Conservation (phyloP, 2,113 vertebrate species). For the Corythoichthys intestinalis region DNA sequence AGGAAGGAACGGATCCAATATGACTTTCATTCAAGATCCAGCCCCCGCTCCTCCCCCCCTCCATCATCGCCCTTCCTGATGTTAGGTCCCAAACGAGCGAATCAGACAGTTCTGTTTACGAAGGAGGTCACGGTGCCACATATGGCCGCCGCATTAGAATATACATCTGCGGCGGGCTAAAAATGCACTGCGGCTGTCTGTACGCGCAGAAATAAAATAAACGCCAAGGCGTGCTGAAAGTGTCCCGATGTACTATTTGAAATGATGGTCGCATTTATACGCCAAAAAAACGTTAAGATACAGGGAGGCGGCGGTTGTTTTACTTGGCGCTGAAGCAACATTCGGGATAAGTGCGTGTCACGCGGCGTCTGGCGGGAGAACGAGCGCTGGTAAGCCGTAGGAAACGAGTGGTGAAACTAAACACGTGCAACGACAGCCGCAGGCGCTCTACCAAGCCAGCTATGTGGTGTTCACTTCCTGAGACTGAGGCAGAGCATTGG, state of each 20-base stretch:
- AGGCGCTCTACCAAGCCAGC: slow-evolving; percentile 51
- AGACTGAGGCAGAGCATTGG: slow-evolving; percentile 39
- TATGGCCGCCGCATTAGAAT: slow-evolving; percentile 74
- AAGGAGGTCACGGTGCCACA: slow-evolving; percentile 75
- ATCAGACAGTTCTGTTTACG: slow-evolving; percentile 73
- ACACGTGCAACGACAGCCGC: slow-evolving; percentile 71
- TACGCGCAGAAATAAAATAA: slow-evolving; percentile 78
- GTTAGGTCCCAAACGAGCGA: slow-evolving; percentile 43
- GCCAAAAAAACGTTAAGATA: slow-evolving; percentile 27
- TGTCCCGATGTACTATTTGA: slow-evolving; percentile 76
- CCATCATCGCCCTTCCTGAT: slow-evolving; percentile 27
- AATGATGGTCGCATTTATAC: slow-evolving; percentile 67
- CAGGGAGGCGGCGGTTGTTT: slow-evolving; percentile 58
- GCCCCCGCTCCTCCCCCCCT: slow-evolving; percentile 34
- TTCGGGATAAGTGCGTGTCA: slow-evolving; percentile 69
- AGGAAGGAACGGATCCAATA: slow-evolving; percentile 44
- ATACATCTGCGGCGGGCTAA: slow-evolving; percentile 72
- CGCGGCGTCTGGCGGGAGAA: slow-evolving; percentile 62
- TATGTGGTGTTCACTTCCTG: slow-evolving; percentile 55
- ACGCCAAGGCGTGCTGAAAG: slow-evolving; percentile 66
- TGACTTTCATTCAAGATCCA: slow-evolving; percentile 54
- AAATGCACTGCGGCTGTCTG: slow-evolving; percentile 77
- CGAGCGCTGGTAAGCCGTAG: slow-evolving; percentile 64
- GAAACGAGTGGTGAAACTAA: slow-evolving; percentile 72
- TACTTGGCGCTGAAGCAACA: slow-evolving; percentile 64